A percentile compares a stretch with the other conserved stretches of the same genome.
These are phyloP conservation scores for Epinotia brunnichana DNA, from an alignment of 2,888 invertebrate genomes.

Conservation along the genomic window DNA sequence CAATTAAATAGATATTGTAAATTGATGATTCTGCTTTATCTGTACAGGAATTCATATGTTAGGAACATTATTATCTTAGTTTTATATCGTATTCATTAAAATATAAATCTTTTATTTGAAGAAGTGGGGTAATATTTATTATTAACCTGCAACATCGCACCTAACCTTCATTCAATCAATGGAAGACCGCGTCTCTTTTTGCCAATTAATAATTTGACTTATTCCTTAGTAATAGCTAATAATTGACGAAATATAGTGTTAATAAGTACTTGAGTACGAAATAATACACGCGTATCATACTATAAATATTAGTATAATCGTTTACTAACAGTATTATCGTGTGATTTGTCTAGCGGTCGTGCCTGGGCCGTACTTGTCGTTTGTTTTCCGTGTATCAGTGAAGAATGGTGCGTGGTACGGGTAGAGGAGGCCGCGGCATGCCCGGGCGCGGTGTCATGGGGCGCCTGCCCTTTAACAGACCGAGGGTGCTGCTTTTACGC, in stretches of 20 bases:
- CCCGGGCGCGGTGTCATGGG: conserved; percentile 85
- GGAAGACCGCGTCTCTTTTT: conserved; percentile 40
- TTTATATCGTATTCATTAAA: too few relatives aligned
- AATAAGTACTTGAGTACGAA: conserved; percentile 13
- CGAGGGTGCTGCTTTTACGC: conserved; percentile 79
- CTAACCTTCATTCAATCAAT: conserved; percentile 41
- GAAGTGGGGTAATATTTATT: background rate
- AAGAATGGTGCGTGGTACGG: conserved; percentile 88
- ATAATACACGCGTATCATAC: background rate
- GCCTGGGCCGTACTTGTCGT: conserved; percentile 1
- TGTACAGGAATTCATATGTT: too few relatives aligned
- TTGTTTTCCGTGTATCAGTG: conserved; percentile 30
- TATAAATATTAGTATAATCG: background rate
- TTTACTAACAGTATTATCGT: conserved; percentile 35
- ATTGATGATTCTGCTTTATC: too few relatives aligned
- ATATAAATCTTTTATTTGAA: background rate
- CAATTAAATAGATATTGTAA: too few relatives aligned
- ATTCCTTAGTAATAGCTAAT: conserved; percentile 8
- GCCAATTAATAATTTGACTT: conserved; percentile 12
- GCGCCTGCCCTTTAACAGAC: conserved; percentile 76
- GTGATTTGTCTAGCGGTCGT: conserved; percentile 22
- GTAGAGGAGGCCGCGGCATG: conserved; percentile 87
- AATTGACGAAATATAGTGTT: conserved; percentile 5
- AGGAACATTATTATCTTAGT: too few relatives aligned
- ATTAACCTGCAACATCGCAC: conserved; percentile 22